Base-by-base conservation (phyloP, 2,888 invertebrate genomes). In the Marronus borbonicus region DNA sequence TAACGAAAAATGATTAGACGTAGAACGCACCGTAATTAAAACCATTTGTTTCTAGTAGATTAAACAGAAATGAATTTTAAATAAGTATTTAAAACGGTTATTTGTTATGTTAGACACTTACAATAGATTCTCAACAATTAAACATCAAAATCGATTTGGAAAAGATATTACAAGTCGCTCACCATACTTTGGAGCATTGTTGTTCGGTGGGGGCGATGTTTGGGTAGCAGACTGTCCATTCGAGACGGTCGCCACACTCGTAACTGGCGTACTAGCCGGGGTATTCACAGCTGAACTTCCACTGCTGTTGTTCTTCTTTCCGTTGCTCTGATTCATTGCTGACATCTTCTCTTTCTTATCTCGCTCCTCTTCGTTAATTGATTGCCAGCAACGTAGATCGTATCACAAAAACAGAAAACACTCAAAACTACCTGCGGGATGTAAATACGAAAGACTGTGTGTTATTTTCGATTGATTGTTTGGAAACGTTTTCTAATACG, bases 131-230 rank as follows among this genome's bases (percentile, higher is more conserved):
- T 1, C 24, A 24, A 24, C 24, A 24, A 24, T 24, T 24, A 24
- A 24, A 24, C 24, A 44, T 10, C 8, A 7, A 12, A 44, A 44
- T 44, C 2, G 8, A 44, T 10, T 44, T 44, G 31, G 31, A 31
- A 3, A 65, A 65, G 7, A n/a, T 28, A 36, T 52, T 17, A 72
- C 20, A 7, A 72, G 44, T 14, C 8, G 84, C 85, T 84, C 82
- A 88, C 89, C 92, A 85, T 89, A 90, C 85, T 90, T 91, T 1
- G 90, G 90, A 58, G 90, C 90, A 84, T 89, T 90, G 81, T 88
- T 89, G 76, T 86, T 86, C 3, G 86, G 88, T 58, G 89, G 88
- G 52, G 88, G 87, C 66, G 87, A 86, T 76, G 86, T 86, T 80
- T 88, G 87, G 49, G 85, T 81, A 39, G 83, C 84, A 58, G 81